A percentile compares a stretch with the other conserved stretches of the same genome.
Conservation (phyloP, 2,888 invertebrate genomes). For the Epistrophe eligans region DNA sequence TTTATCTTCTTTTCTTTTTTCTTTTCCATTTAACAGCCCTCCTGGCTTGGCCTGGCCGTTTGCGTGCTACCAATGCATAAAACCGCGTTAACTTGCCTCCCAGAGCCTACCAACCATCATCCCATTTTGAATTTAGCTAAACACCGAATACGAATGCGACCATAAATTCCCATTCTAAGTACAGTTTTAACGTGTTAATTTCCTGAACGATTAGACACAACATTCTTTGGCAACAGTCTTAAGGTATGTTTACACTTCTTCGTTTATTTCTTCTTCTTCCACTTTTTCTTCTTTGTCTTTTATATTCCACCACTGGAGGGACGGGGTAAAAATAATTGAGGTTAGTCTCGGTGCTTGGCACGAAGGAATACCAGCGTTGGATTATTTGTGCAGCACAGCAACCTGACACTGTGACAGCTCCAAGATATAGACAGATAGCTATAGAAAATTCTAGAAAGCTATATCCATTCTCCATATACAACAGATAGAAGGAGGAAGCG, state of each 20-base stretch:
- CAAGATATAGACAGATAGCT: slow-evolving; percentile 56
- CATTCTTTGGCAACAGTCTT: slow-evolving; percentile 71
- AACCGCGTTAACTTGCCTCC: slow-evolving; percentile 49
- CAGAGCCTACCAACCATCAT: not conserved
- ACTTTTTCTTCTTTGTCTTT: not conserved
- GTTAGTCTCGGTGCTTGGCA: slow-evolving; percentile 57
- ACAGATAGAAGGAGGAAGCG: slow-evolving; percentile 33
- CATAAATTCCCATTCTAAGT: slow-evolving; percentile 77
- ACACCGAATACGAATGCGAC: slow-evolving; percentile 72
- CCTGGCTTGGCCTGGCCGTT: slow-evolving; percentile 26
- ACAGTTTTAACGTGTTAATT: slow-evolving; percentile 78
- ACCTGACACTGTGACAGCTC: slow-evolving; percentile 69
- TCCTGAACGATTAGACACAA: slow-evolving; percentile 77
- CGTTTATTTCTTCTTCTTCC: slow-evolving; percentile 25
- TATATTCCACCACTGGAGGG: not conserved
- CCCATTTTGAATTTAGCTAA: not conserved
- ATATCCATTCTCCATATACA: not conserved
- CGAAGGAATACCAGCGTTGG: slow-evolving; percentile 48
- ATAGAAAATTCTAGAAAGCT: slow-evolving; percentile 10
- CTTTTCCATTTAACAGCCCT: slow-evolving; percentile 40
- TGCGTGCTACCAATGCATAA: slow-evolving; percentile 71
- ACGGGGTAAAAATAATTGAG: slow-evolving; percentile 11
- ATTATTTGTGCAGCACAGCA: slow-evolving; percentile 50
- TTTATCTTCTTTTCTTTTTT: slow-evolving; percentile 46
- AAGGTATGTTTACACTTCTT: slow-evolving; percentile 75